phyloP scores from a whole-genome alignment of 2,888 invertebrate species.

The Serripes groenlandicus region DNA sequence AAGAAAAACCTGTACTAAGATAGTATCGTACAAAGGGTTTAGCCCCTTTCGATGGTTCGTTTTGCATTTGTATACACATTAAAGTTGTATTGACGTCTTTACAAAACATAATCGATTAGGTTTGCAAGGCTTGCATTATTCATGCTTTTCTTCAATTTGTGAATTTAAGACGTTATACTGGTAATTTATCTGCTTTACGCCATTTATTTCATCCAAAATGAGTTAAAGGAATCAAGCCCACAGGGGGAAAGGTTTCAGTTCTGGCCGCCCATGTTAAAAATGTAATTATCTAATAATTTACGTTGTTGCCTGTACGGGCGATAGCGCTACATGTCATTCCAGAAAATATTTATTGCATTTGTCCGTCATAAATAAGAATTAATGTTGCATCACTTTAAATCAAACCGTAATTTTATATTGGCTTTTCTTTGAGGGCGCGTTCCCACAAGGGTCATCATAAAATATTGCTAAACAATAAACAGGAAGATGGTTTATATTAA shows the following conservation, averaged over 20 bases:
- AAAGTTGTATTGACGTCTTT: too few relatives aligned
- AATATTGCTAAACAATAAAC: conserved; percentile 56
- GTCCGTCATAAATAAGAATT: conserved; percentile 64
- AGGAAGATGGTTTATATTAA: conserved; percentile 57
- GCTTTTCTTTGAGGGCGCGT: conserved; percentile 32
- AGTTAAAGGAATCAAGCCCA: neutral
- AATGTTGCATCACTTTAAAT: conserved; percentile 65
- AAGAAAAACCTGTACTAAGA: too few relatives aligned
- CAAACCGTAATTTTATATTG: conserved; percentile 66
- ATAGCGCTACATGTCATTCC: conserved; percentile 59
- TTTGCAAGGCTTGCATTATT: too few relatives aligned
- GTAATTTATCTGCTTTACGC: neutral
- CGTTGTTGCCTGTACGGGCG: conserved; percentile 55
- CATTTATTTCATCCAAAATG: conserved; percentile 1
- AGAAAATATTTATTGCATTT: conserved; percentile 61
- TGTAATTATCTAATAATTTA: conserved; percentile 64
- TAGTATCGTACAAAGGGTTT: too few relatives aligned
- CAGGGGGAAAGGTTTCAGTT: neutral
- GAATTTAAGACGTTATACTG: too few relatives aligned
- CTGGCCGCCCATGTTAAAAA: conserved; percentile 37
- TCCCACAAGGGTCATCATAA: conserved; percentile 52
- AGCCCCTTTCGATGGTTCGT: too few relatives aligned
- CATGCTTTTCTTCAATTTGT: too few relatives aligned
- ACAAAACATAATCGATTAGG: too few relatives aligned
- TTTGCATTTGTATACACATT: too few relatives aligned